Evolutionary conservation across 2,113 vertebrate genomes (phyloP), one percentile per base, ranked within the genome.

Genomic region (Butastur rufipennis): DNA sequence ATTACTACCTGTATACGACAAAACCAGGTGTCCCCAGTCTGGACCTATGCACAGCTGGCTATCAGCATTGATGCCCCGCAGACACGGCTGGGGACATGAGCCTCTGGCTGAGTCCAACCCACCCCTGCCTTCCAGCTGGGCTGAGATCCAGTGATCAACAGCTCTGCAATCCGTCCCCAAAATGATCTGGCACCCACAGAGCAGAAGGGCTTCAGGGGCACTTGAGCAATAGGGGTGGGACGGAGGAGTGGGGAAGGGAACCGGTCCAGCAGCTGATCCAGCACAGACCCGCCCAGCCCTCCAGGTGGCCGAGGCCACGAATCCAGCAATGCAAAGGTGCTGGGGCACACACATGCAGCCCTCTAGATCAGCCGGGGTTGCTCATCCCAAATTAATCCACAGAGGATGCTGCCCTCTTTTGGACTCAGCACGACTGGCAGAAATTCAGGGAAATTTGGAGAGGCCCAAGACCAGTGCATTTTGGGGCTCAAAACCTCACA

Each of bases 381-480:
- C 34, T 47, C 43, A 10, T n/a, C 21, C 43, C 34, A 21, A 32
- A 65, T 3, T 5, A 68, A 75, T 61, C 48, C 74, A 13, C 23
- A 85, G 96, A 72, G 48, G 22, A 72, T 94, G 92, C 91, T 97
- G 96, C 96, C 96, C 96, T 95, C 96, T 95, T 56, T 68, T 82
- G 96, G 95, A 13, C 66, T 31, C 53, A 40, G 70, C 3, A 8
- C 6, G 66, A 55, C 52, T 11, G 8, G 56, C 91, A 85, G 52
- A 65, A 78, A 56, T 36, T 31, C 40, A 22, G 58, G 27, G 56
- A 72, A 79, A 68, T 9, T 3, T 4, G 22, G 18, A 18, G 31
- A 21, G 6, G 13, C 9, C 3, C 26, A 17, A 48, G 22, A 26
- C 4, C 7, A 11, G 12, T 6, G 63, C 5, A 42, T 91, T 71